A percentile compares a stretch with the other conserved stretches of the same genome.
Evolutionary conservation across 2,888 invertebrate genomes (phyloP).

Genomic region (Hoplodrina blanda): DNA sequence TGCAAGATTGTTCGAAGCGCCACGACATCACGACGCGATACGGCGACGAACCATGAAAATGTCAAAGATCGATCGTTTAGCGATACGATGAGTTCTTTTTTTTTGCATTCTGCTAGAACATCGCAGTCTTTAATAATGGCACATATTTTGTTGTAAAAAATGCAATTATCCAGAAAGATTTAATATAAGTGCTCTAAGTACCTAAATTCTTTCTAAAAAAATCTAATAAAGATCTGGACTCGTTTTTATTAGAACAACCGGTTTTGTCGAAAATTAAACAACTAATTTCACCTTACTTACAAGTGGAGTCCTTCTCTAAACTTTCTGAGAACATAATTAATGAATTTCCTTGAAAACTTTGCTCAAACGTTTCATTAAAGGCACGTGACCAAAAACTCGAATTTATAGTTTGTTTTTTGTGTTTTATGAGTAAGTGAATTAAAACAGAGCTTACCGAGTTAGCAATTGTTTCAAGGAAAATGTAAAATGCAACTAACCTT

Average conservation of each 20-base stretch:
- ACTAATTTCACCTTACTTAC: constrained; percentile 46
- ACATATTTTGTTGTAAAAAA: constrained; percentile 15
- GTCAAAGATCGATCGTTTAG: constrained; percentile 65
- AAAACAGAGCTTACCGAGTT: constrained; percentile 9
- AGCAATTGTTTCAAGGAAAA: constrained; percentile 33
- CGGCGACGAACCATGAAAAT: constrained; percentile 68
- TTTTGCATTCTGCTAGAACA: constrained; percentile 41
- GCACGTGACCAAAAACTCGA: constrained; percentile 54
- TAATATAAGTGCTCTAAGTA: constrained; percentile 10
- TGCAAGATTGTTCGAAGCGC: constrained; percentile 81
- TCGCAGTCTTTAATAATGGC: constrained; percentile 1
- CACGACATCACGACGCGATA: constrained; percentile 77
- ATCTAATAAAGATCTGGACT: constrained; percentile 22
- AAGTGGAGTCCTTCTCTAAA: constrained; percentile 51
- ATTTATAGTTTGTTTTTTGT: constrained; percentile 47
- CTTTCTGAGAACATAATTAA: constrained; percentile 60
- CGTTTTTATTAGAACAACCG: constrained; percentile 32
- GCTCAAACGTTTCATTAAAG: constrained; percentile 56
- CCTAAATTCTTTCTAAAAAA: constrained; percentile 7
- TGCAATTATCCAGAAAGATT: constrained; percentile 3
- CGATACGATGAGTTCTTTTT: constrained; percentile 40
- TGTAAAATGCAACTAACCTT: constrained; percentile 26
- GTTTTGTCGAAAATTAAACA: constrained; percentile 46
- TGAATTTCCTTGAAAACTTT: constrained; percentile 60
- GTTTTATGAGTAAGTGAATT: constrained; percentile 39